Evolutionary conservation across 2,888 invertebrate genomes (phyloP).

Genomic region (Harpalus rubripes): DNA sequence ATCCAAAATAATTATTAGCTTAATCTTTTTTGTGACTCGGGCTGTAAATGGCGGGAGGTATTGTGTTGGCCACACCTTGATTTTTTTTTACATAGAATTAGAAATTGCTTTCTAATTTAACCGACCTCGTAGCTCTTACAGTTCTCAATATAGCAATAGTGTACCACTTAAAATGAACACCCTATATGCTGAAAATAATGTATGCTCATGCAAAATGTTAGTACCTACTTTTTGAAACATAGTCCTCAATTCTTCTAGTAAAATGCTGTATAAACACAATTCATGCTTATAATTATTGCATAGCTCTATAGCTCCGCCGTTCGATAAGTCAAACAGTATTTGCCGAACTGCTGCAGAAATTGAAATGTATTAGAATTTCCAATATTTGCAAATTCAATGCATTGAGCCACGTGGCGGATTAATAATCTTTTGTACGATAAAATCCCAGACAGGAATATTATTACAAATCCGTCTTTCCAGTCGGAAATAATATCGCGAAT

Average conservation of each 20-base stretch:
- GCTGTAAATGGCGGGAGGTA: no score
- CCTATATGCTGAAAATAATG: no score
- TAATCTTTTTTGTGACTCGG: no score
- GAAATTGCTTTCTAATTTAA: no score
- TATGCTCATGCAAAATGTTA: no score
- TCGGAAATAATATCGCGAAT: conserved; percentile 49
- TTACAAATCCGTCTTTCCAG: conserved; percentile 47
- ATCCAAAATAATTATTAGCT: no score
- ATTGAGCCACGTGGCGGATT: conserved; percentile 37
- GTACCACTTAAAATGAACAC: no score
- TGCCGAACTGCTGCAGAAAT: conserved; percentile 46
- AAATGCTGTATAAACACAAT: conserved; percentile 49
- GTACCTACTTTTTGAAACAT: no score
- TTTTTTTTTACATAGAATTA: no score
- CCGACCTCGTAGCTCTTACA: no score
- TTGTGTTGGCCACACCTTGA: no score
- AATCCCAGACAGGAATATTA: conserved; percentile 38
- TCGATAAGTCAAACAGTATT: conserved; percentile 54
- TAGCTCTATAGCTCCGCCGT: conserved; percentile 21
- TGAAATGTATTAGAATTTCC: conserved; percentile 63
- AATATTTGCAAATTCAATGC: conserved; percentile 62
- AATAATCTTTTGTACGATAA: conserved; percentile 39
- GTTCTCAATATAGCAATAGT: no score
- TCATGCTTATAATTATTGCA: conserved; percentile 53
- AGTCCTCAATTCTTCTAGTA: conserved; percentile 12